phyloP scores from a whole-genome alignment of 1,140 invertebrate genomes.

The Macrobrachium rosenbergii region DNA sequence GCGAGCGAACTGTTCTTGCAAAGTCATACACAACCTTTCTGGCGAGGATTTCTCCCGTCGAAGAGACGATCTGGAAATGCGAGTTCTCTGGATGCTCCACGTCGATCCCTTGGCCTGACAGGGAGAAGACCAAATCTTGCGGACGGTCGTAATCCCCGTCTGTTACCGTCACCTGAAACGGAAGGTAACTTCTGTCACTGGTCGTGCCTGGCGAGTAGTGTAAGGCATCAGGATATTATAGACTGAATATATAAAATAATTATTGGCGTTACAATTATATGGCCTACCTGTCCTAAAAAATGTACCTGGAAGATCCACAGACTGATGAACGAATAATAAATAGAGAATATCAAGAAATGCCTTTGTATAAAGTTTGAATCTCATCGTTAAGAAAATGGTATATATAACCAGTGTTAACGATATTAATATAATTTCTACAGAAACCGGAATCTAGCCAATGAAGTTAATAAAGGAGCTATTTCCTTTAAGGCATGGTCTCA shows the following conservation, averaged over 20 bases:
- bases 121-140: constrained; percentile 96
- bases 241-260: constrained; percentile 36
- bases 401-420: no score
- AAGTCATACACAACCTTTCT: constrained; percentile 79
- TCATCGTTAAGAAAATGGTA: no score
- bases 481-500: no score
- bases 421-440: no score
- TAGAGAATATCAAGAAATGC: no score
- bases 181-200: background rate
- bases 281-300: no score
- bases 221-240: background rate
- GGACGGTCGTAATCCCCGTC: constrained; percentile 95
- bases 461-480: no score
- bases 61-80: constrained; percentile 96
- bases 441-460: no score
- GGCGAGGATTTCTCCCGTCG: constrained; percentile 93
- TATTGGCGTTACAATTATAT: background rate
- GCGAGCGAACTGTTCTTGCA: no score
- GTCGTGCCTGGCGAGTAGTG: background rate
- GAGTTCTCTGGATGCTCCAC: constrained; percentile 93
- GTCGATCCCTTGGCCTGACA: constrained; percentile 96
- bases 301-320: no score
- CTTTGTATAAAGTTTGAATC: no score
- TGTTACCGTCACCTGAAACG: constrained; percentile 88
- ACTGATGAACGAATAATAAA: no score